Conservation (phyloP, 2,888 invertebrate genomes). For the Monoplex corrugatus region DNA sequence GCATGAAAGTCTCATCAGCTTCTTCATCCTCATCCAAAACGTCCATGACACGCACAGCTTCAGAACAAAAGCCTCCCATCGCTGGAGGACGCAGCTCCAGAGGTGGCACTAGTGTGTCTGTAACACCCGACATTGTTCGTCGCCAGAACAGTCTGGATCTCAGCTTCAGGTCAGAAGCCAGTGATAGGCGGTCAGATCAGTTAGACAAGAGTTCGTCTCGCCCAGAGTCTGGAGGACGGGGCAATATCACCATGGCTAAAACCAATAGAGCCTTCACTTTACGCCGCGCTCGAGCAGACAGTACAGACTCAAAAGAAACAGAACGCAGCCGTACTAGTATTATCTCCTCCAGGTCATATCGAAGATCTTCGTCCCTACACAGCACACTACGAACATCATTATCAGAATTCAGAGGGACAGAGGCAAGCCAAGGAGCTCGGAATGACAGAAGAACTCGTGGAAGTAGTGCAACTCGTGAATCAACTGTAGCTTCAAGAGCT, state of each 20-base stretch:
- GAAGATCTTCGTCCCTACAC: conserved; percentile 55
- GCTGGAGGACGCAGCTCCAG: not conserved
- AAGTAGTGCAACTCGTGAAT: conserved; percentile 19
- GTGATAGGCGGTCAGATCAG: conserved; percentile 80
- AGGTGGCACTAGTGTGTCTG: conserved; percentile 49
- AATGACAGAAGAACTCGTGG: conserved; percentile 66
- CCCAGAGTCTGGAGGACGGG: conserved; percentile 72
- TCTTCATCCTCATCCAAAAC: not conserved
- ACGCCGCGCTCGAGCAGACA: conserved; percentile 84
- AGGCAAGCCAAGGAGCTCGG: conserved; percentile 73
- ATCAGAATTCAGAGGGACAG: conserved; percentile 50
- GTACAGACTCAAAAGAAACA: conserved; percentile 60
- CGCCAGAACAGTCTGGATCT: conserved; percentile 56
- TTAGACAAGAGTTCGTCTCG: conserved; percentile 57
- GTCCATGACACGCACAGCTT: not conserved
- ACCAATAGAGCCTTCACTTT: conserved; percentile 87
- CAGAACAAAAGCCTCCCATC: conserved; percentile 24
- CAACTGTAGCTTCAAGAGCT: conserved; percentile 47
- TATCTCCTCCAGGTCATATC: conserved; percentile 51
- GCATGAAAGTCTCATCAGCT: not conserved
- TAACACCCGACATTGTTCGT: conserved; percentile 71
- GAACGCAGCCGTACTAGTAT: conserved; percentile 42
- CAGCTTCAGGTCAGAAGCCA: conserved; percentile 72
- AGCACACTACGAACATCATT: conserved; percentile 51
- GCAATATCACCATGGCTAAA: conserved; percentile 78